phyloP scores from a whole-genome alignment of 1,140 invertebrate species.

The Aleiodes sp. region DNA sequence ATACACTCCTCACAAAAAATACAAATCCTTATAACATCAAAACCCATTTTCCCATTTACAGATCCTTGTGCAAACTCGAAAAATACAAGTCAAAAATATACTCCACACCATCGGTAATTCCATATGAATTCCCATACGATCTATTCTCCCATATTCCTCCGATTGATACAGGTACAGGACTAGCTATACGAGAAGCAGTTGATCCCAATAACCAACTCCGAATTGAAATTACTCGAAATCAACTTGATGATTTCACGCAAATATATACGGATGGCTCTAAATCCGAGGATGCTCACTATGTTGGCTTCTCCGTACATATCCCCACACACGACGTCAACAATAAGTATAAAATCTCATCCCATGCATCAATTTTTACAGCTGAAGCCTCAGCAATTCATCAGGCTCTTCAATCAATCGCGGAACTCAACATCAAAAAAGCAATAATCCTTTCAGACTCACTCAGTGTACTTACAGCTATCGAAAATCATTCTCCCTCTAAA shows the following conservation, averaged over 20 bases:
- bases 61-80: neutral
- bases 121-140: neutral
- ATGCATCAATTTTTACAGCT: neutral
- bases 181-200: neutral
- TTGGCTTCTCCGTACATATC: neutral
- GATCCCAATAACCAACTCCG: too few relatives aligned
- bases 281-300: neutral
- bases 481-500: neutral
- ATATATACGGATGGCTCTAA: constrained; percentile 6
- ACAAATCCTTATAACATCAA: neutral
- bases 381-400: neutral
- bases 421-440: neutral
- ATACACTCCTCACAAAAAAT: neutral
- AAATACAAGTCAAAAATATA: neutral
- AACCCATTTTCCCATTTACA: neutral
- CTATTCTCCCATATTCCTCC: neutral
- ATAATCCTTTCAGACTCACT: neutral
- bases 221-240: neutral
- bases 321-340: neutral
- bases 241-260: neutral
- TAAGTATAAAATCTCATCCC: neutral
- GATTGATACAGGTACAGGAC: neutral
- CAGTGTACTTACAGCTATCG: neutral
- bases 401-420: neutral
- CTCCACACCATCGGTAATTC: neutral